phyloP scores from a whole-genome alignment of 2,888 invertebrate genomes.

The Stictocephala bisonia region DNA sequence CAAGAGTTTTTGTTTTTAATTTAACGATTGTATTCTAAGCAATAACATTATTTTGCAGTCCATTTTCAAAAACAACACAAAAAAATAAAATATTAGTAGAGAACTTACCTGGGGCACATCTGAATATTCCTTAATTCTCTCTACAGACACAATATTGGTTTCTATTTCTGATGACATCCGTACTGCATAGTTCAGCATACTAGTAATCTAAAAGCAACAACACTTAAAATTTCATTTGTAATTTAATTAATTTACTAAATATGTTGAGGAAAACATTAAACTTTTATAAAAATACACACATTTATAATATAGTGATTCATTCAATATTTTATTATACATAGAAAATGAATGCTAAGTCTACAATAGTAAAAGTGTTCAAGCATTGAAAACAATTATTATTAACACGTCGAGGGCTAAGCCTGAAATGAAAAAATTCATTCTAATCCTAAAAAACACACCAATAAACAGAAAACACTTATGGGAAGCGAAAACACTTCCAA shows the following conservation, averaged over 20 bases:
- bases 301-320: no score
- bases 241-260: constrained; percentile 69
- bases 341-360: no score
- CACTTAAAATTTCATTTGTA: constrained; percentile 70
- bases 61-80: neutral
- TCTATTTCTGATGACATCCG: constrained; percentile 37
- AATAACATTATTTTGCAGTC: neutral
- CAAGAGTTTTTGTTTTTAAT: no score
- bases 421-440: no score
- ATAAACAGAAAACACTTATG: no score
- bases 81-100: neutral
- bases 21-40: neutral
- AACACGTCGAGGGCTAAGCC: no score
- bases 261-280: constrained; percentile 66
- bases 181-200: constrained; percentile 58
- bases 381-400: no score
- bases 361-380: no score
- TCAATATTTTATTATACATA: no score
- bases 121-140: constrained; percentile 37
- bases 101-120: constrained; percentile 29
- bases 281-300: constrained; percentile 61
- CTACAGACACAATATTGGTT: constrained; percentile 41
- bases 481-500: no score
- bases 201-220: constrained; percentile 63
- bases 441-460: no score